Conservation (phyloP, 1,140 invertebrate genomes). For the Leptopilina clavipes region DNA sequence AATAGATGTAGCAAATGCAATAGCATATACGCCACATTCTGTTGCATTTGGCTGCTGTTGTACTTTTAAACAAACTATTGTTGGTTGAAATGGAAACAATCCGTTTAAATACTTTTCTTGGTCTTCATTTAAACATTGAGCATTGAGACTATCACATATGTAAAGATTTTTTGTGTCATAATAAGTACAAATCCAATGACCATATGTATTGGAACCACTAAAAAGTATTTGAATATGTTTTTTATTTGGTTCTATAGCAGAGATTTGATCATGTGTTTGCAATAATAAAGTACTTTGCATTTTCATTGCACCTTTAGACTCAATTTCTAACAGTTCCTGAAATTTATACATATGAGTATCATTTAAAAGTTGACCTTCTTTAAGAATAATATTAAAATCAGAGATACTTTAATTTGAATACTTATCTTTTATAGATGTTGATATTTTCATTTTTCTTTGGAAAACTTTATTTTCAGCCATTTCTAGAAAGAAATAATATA, state of each 20-base stretch:
- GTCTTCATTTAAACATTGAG: background rate
- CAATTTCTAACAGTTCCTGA: too few species aligned
- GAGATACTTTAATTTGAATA: too few species aligned
- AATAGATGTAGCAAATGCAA: background rate
- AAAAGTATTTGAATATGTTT: slow-evolving; percentile 8
- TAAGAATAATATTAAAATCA: too few species aligned
- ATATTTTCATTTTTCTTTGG: too few species aligned
- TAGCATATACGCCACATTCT: background rate
- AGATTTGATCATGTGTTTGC: background rate
- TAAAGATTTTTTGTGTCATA: background rate
- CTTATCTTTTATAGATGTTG: too few species aligned
- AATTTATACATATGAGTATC: too few species aligned
- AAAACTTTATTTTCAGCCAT: too few species aligned
- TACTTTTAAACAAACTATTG: background rate
- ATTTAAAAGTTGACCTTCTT: too few species aligned
- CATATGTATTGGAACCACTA: background rate
- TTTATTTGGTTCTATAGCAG: background rate
- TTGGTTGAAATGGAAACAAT: background rate
- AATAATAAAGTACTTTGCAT: background rate
- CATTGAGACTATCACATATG: background rate
- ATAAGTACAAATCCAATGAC: background rate
- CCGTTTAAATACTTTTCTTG: background rate
- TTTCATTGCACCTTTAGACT: background rate
- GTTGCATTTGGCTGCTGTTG: background rate
- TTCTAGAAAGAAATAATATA: too few species aligned